phyloP scores from a whole-genome alignment of 2,113 vertebrate genomes.

The Aldabrachelys gigantea region DNA sequence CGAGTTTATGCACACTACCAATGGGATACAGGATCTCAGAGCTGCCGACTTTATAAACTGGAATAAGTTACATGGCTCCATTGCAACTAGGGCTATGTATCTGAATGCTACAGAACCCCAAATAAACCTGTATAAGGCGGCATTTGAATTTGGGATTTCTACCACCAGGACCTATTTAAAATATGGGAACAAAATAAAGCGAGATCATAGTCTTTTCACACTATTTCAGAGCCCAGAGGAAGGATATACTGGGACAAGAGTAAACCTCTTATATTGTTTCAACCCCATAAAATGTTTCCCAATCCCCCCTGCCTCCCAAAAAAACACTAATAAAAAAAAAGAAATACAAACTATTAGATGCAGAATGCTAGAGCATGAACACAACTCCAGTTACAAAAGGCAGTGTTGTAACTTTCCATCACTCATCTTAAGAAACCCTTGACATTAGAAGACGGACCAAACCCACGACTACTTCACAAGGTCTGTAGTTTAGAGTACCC shows the following conservation, averaged over 20 bases:
- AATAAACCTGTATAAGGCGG: neutral
- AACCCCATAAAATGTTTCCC: neutral
- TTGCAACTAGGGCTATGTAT: neutral
- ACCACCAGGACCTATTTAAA: neutral
- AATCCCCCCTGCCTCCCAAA: fast-evolving
- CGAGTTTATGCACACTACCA: fast-evolving
- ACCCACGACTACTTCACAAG: neutral
- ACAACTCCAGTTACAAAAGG: neutral
- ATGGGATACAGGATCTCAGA: fast-evolving
- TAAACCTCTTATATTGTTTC: fast-evolving
- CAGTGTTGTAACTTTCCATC: neutral
- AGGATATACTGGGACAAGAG: neutral
- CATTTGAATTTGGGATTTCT: neutral
- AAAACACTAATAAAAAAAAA: neutral
- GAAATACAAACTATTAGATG: neutral
- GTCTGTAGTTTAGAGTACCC: neutral
- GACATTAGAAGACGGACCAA: neutral
- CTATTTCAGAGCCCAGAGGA: neutral
- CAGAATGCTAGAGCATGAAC: neutral
- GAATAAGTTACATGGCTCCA: neutral
- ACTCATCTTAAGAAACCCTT: neutral
- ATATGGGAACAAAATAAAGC: neutral
- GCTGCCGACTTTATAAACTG: neutral
- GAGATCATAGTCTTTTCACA: neutral
- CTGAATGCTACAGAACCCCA: neutral